phyloP scores from a whole-genome alignment of 2,113 vertebrate species.

The Columba janthina region DNA sequence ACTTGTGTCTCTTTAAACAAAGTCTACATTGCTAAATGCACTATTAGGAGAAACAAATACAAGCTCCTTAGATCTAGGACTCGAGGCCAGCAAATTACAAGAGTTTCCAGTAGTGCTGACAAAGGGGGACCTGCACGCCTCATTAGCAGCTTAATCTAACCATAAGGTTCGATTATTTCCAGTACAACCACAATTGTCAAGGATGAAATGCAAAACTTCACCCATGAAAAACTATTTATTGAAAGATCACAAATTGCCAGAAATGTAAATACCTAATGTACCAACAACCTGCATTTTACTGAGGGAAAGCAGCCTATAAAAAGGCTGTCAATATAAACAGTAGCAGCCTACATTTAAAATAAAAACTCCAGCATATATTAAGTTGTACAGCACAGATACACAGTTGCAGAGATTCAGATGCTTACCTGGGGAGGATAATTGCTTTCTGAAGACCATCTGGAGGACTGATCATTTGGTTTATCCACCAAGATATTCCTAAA shows the following conservation, averaged over 20 bases:
- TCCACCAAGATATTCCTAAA: slow-evolving; percentile 98
- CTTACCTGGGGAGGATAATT: slow-evolving; percentile 98
- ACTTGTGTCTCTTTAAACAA: neutral
- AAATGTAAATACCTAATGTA: neutral
- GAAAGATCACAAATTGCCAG: neutral
- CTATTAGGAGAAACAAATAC: slow-evolving; percentile 12
- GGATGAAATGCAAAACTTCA: neutral
- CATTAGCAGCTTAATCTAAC: slow-evolving; percentile 58
- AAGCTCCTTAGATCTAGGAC: slow-evolving; percentile 3
- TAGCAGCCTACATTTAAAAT: neutral
- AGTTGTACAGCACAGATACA: neutral
- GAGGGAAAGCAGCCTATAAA: neutral
- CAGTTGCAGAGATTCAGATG: neutral
- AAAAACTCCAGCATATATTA: neutral
- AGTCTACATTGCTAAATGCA: neutral
- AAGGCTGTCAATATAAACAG: neutral
- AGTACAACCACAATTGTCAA: accelerated
- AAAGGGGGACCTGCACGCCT: slow-evolving; percentile 25
- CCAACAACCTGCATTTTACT: neutral
- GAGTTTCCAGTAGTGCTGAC: slow-evolving; percentile 25
- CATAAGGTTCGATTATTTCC: slow-evolving; percentile 38
- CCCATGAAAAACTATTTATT: neutral
- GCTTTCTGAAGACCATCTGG: slow-evolving; percentile 98
- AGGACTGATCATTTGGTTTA: slow-evolving; percentile 97
- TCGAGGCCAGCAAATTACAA: slow-evolving; percentile 26